phyloP scores from a whole-genome alignment of 2,797 vertebrate genomes.

The Coreius guichenoti region DNA sequence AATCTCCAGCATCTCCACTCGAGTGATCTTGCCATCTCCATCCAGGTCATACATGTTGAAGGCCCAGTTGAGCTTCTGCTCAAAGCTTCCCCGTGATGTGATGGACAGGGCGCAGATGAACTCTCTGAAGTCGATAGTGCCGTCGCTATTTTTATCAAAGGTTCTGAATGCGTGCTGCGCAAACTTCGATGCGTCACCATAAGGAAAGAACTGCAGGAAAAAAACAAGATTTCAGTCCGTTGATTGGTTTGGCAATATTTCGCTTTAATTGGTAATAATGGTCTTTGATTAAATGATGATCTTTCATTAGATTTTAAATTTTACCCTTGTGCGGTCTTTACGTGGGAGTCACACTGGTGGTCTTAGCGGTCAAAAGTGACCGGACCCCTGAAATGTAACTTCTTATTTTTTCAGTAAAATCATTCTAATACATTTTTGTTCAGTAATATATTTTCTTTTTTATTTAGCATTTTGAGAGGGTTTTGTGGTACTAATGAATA shows the following conservation, averaged over 20 bases:
- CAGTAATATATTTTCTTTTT: too few relatives aligned
- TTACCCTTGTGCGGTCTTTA: too few relatives aligned
- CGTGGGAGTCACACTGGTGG: too few relatives aligned
- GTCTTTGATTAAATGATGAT: background rate
- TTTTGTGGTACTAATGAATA: too few relatives aligned
- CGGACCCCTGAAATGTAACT: too few relatives aligned
- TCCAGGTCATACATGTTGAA: constrained; percentile 99
- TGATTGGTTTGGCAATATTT: background rate
- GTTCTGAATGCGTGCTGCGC: constrained; percentile 98
- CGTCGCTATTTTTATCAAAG: constrained; percentile 98
- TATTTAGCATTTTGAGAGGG: too few relatives aligned
- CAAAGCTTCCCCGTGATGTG: constrained; percentile 97
- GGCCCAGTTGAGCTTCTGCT: constrained; percentile 99
- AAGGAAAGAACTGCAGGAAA: constrained; percentile 92
- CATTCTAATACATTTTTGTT: too few relatives aligned
- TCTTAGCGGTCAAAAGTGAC: too few relatives aligned
- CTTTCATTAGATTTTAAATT: background rate
- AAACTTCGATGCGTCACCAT: constrained; percentile 97
- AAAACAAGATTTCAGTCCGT: background rate
- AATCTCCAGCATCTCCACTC: constrained; percentile 99
- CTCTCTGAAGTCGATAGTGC: constrained; percentile 99
- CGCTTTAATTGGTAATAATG: background rate
- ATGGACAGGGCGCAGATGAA: constrained; percentile 99
- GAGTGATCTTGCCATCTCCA: constrained; percentile 97
- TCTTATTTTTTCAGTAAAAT: too few relatives aligned